Evolutionary conservation across 2,113 vertebrate genomes (phyloP).

Genomic region (Struthidea cinerea): DNA sequence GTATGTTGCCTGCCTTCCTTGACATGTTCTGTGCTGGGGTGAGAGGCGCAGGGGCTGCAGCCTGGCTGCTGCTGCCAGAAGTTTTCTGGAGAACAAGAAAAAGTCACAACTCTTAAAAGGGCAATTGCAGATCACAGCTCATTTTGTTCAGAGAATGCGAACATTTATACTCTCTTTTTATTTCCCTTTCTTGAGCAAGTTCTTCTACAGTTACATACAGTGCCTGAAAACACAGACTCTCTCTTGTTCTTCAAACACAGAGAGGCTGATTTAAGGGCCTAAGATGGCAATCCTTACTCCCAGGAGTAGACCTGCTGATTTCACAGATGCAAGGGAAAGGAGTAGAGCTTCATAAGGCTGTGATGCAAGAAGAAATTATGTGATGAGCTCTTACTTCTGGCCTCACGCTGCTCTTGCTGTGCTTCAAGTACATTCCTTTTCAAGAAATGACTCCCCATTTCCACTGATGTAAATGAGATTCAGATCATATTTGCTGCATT

Average conservation of each 20-base stretch:
- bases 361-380: background rate
- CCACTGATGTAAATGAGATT: background rate
- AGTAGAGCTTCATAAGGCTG: background rate
- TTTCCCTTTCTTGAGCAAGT: conserved; percentile 41
- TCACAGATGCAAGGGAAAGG: background rate
- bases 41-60: conserved; percentile 36
- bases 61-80: conserved; percentile 28
- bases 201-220: conserved; percentile 11
- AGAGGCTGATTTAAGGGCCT: conserved; percentile 19
- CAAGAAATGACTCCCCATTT: background rate
- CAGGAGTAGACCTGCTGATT: conserved; percentile 24
- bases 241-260: conserved; percentile 3
- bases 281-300: conserved; percentile 13
- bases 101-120: conserved; percentile 51
- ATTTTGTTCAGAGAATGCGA: conserved; percentile 11
- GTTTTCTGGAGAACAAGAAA: conserved; percentile 49
- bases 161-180: conserved; percentile 27
- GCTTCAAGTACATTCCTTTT: background rate
- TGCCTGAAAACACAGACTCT: conserved; percentile 28
- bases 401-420: background rate
- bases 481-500: conserved; percentile 11
- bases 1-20: conserved; percentile 42
- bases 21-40: conserved; percentile 14
- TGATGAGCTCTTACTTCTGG: conserved; percentile 2
- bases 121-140: conserved; percentile 54